Evolutionary conservation across 1,140 invertebrate genomes (phyloP).

Genomic region (Temnothorax curvispinosus): DNA sequence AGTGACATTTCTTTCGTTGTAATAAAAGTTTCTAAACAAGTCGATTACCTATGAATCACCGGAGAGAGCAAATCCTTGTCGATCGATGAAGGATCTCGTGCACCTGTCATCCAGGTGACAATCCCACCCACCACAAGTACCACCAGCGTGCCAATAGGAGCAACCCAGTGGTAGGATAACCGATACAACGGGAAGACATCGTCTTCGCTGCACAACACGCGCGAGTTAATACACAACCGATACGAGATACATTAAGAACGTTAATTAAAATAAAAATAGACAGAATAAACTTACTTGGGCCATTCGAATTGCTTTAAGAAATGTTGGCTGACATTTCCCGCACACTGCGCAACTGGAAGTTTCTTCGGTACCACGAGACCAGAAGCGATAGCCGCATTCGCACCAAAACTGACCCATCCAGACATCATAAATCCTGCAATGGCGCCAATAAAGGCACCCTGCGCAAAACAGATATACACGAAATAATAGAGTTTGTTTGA

Average conservation of each 20-base stretch:
- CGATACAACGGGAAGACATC: slow-evolving; percentile 90
- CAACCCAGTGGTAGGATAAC: slow-evolving; percentile 92
- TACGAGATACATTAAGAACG: neutral
- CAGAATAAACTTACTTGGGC: slow-evolving; percentile 72
- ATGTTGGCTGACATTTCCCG: slow-evolving; percentile 76
- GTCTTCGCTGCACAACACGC: slow-evolving; percentile 78
- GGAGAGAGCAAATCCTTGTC: slow-evolving; percentile 88
- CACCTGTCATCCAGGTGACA: slow-evolving; percentile 89
- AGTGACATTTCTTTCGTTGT: neutral
- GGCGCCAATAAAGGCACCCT: slow-evolving; percentile 82
- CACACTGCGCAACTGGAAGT: slow-evolving; percentile 79
- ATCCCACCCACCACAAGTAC: slow-evolving; percentile 89
- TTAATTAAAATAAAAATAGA: neutral
- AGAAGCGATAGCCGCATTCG: slow-evolving; percentile 78
- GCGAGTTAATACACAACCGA: neutral
- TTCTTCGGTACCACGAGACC: slow-evolving; percentile 78
- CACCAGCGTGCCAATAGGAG: slow-evolving; percentile 88
- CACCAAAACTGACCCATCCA: slow-evolving; percentile 81
- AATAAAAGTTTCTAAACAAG: neutral
- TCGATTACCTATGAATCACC: slow-evolving; percentile 85
- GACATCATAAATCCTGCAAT: slow-evolving; percentile 79
- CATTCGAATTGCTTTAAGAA: slow-evolving; percentile 79
- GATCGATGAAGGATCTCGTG: slow-evolving; percentile 86
- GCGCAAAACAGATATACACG: neutral
- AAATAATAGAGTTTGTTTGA: slow-evolving; percentile 48